Evolutionary conservation across 92 coral and sea anemone genomes (phyloP), one percentile per base, ranked within the genome.

Genomic region (Phenganax subtilis): DNA sequence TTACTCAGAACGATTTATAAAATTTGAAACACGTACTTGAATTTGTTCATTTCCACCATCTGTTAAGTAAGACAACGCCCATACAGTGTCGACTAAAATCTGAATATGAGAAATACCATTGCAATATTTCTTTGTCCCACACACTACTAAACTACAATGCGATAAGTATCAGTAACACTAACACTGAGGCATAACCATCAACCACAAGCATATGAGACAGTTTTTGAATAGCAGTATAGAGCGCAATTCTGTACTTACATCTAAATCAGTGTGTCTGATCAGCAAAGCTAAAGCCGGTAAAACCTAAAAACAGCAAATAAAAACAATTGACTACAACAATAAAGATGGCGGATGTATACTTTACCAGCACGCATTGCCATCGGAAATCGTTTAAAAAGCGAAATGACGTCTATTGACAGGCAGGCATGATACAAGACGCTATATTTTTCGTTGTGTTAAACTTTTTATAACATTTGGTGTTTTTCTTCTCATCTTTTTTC

Each of bases 11-110:
- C 47, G 5, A 37, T 37, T 1, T 2, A 5, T 69, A 30, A 69
- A 17, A 30, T 17, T 69, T 30, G 28, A 20, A 25, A 83, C 7
- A 11, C 14, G 29, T 88, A 93, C 97, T 91, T 93, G 96, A 78
- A 94, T 94, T 84, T 94, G 98, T 72, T 91, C 86, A 78, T 93
- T 94, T 44, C 98, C 98, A 56, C 98, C 98, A 88, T 94, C 98
- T 53, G 98, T 94, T 79, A 94, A 83, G 75, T 94, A 94, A 9
- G 98, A 94, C 85, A 94, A 83, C 25, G 98, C 98, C 98, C 98
- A 94, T 0, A 94, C 98, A 31, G 98, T 94, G 86, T 94, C 98
- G 57, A 94, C 98, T 81, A 94, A 90, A 87, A 94, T 94, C 98
- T 94, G 65, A 56, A 82, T 30, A 17, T 16, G 10, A 54, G 52